Base-by-base conservation (phyloP, 2,113 vertebrate genomes). In the Sminthopsis crassicaudata region DNA sequence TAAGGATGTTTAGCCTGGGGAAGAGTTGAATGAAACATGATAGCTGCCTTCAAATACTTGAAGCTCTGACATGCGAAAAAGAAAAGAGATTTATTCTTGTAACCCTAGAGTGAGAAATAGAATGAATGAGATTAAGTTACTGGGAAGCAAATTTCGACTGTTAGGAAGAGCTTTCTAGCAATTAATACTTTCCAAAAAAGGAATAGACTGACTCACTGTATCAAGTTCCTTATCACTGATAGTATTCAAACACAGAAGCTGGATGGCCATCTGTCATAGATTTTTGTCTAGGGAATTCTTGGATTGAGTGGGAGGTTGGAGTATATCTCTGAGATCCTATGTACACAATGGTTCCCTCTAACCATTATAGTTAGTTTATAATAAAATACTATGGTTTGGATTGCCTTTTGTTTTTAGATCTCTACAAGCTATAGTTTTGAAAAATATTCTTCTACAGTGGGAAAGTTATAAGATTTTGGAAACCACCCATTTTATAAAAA, bases 41-140 rank as follows among this genome's bases (percentile, higher is more conserved):
- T 42, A 84, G 19, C 67, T 84, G n/a, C 67, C 67, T 84, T 84
- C 36, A n/a, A 84, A n/a, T 76, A 76, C 60, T 76, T 84, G 67
- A 84, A 84, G 67, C 16, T n/a, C 67, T 84, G n/a, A 84, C 67
- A 42, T 84, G 67, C 8, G 67, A 42, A 84, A 84, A 42, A 84
- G 36, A n/a, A 27, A 76, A 76, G 16, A 76, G 67, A 76, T 76
- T 76, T 76, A 76, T 76, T 76, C 36, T 76, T 76, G 67, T 76
- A 76, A 76, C 67, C 36, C 36, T 76, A 76, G 67, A 84, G 36
- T 84, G 7, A 84, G 67, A 42, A 84, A 6, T 42, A 42, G n/a
- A 84, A 84, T 76, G 60, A 76, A 76, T 84, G 67, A 84, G 67
- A 84, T 84, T 84, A 84, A 84, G 36, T 84, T 84, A 84, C 67